Conservation (phyloP, 2,113 vertebrate species). For the Zosterops pallidus region DNA sequence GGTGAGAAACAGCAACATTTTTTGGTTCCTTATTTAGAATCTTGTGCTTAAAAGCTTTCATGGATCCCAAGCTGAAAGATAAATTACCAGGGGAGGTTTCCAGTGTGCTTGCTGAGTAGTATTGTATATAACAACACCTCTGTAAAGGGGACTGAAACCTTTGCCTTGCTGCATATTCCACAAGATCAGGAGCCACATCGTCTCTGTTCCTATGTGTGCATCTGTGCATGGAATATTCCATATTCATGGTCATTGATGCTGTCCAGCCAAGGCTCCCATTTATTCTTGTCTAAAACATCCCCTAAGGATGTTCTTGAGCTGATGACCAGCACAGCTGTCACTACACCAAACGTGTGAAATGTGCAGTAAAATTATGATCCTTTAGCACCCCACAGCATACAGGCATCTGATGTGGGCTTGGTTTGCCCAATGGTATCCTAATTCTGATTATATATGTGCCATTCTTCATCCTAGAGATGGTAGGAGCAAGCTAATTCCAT, state of each 20-base stretch:
- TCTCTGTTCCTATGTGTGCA: accelerated
- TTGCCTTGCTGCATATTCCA: background rate
- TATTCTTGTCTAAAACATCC: background rate
- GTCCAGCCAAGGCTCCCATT: background rate
- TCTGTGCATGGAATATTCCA: no score
- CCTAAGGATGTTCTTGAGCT: background rate
- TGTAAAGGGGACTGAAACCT: background rate
- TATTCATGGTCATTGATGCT: background rate
- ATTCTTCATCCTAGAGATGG: background rate
- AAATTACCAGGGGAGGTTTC: background rate
- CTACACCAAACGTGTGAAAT: background rate
- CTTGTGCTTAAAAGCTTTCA: slow-evolving; percentile 67
- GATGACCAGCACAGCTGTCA: background rate
- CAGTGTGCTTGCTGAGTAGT: background rate
- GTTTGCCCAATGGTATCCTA: background rate
- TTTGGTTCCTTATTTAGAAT: slow-evolving; percentile 63
- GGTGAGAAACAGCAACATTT: slow-evolving; percentile 55
- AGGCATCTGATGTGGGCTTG: background rate
- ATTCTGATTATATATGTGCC: background rate
- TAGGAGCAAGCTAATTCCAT: background rate
- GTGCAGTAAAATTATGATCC: background rate
- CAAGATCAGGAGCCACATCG: accelerated
- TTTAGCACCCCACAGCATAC: background rate
- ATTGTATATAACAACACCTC: background rate
- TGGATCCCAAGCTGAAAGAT: background rate